phyloP scores from a whole-genome alignment of 2,797 vertebrate species.

The Petrocephalus schoutedeni region DNA sequence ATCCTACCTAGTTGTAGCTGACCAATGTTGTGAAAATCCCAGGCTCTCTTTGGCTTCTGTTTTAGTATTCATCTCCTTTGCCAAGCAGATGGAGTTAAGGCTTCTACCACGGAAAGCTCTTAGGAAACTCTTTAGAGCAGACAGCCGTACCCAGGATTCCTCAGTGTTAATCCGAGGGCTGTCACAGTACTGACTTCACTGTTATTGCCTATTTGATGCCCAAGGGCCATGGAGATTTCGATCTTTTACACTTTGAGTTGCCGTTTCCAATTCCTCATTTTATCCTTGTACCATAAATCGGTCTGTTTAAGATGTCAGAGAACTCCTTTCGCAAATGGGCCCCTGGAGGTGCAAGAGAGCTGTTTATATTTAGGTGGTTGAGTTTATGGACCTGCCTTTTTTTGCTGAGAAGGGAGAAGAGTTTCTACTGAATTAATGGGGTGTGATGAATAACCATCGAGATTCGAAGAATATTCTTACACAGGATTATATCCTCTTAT shows the following conservation, averaged over 20 bases:
- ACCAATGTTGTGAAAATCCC: not conserved
- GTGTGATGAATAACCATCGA: slow-evolving; percentile 9
- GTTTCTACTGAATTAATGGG: slow-evolving; percentile 13
- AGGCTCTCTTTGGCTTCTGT: not conserved
- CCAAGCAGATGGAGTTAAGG: not conserved
- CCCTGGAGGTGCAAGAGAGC: not conserved
- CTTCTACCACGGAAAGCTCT: not conserved
- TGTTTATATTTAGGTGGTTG: slow-evolving; percentile 20
- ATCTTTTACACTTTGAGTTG: not conserved
- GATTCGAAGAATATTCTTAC: not conserved
- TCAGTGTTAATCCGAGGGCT: not conserved
- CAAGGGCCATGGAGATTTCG: not conserved
- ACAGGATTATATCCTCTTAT: not conserved
- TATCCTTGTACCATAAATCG: not conserved
- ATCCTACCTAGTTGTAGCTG: not conserved
- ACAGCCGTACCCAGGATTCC: not conserved
- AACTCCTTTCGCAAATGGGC: not conserved
- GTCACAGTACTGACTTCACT: not conserved
- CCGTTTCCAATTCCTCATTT: slow-evolving; percentile 9
- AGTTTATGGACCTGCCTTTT: slow-evolving; percentile 8
- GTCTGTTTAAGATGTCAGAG: slow-evolving; percentile 11
- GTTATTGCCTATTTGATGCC: slow-evolving; percentile 11
- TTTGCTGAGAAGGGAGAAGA: not conserved
- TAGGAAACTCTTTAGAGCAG: not conserved
- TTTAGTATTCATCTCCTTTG: not conserved